Evolutionary conservation across 1,140 invertebrate genomes (phyloP).

Genomic region (Asbolus verrucosus): DNA sequence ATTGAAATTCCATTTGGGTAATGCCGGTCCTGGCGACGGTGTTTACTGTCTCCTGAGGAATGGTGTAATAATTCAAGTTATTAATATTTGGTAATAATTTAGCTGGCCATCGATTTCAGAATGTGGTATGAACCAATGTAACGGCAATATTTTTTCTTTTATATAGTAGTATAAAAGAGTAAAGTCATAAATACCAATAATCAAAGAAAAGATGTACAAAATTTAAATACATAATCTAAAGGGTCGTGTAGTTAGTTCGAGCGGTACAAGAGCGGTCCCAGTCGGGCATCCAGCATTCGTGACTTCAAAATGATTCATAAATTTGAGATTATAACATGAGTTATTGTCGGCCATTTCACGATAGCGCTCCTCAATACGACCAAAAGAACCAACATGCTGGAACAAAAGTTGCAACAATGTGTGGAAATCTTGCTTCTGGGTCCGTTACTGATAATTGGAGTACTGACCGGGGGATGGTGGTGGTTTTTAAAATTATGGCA

Average conservation of each 20-base stretch:
- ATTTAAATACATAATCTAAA: conserved; percentile 55
- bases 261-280: conserved; percentile 46
- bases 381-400: conserved; percentile 32
- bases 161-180: conserved; percentile 37
- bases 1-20: conserved; percentile 25
- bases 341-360: conserved; percentile 54
- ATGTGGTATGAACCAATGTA: conserved; percentile 40
- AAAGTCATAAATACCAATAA: conserved; percentile 51
- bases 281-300: conserved; percentile 52
- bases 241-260: conserved; percentile 50
- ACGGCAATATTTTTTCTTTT: conserved; percentile 32
- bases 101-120: conserved; percentile 45
- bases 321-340: conserved; percentile 56
- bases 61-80: conserved; percentile 30
- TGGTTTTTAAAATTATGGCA: conserved; percentile 16
- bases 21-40: not conserved
- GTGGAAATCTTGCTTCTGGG: conserved; percentile 8
- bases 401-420: conserved; percentile 39
- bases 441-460: not conserved
- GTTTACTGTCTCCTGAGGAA: conserved; percentile 31
- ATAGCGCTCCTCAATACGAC: conserved; percentile 47
- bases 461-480: not conserved
- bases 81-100: conserved; percentile 45
- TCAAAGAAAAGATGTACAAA: conserved; percentile 53
- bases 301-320: conserved; percentile 55